Evolutionary conservation across 2,797 vertebrate genomes (phyloP).

Genomic region (Phalloptychus januarius): DNA sequence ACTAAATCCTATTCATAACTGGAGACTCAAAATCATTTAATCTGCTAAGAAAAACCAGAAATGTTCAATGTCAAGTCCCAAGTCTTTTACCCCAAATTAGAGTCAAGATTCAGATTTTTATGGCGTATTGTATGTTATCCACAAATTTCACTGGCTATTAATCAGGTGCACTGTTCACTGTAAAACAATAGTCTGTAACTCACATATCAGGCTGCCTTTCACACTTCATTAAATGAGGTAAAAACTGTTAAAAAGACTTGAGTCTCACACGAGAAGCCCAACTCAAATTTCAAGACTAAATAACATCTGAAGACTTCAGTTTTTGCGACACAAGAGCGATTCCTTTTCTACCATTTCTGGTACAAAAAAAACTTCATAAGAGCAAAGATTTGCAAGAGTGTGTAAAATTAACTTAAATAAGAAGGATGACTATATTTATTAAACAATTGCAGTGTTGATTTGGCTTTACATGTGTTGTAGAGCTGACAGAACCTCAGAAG

Average conservation of each 20-base stretch:
- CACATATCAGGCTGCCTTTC: background rate
- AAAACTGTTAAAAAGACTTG: slow-evolving; percentile 1
- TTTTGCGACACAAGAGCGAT: background rate
- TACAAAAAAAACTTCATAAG: background rate
- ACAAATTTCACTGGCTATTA: no score
- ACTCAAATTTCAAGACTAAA: background rate
- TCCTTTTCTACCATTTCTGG: background rate
- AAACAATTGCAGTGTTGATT: background rate
- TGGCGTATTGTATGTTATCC: no score
- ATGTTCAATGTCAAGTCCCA: background rate
- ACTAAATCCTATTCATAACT: no score
- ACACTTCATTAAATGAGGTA: background rate
- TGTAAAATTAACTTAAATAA: background rate
- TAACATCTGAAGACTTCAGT: background rate
- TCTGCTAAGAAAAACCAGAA: no score
- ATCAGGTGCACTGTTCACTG: no score
- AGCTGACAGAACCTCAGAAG: background rate
- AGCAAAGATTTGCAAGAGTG: background rate
- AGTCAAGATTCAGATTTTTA: no score
- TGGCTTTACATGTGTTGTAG: background rate
- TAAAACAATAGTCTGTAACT: background rate
- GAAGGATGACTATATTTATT: background rate
- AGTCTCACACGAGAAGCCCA: background rate
- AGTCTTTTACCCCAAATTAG: no score
- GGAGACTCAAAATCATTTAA: no score